These are phyloP conservation scores for Microctonus hyperodae DNA, from an alignment of 2,888 invertebrate genomes.

Conservation along the genomic window DNA sequence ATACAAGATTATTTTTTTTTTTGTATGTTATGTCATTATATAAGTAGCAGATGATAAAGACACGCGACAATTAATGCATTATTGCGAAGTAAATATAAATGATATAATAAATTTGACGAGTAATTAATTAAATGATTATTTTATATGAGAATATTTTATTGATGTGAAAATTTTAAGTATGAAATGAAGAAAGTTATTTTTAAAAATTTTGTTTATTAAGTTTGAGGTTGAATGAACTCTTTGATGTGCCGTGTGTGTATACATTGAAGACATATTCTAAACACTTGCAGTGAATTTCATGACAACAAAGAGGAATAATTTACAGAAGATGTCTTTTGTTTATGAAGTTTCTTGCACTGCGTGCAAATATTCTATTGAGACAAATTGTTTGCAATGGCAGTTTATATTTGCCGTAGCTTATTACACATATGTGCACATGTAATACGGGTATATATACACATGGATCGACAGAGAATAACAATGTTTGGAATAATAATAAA, in stretches of 20 bases:
- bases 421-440: not conserved
- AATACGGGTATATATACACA: not conserved
- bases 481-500: not conserved
- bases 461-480: not conserved
- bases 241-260: not conserved
- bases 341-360: not conserved
- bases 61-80: not conserved
- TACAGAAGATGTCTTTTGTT: not conserved
- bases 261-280: not conserved
- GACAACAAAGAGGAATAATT: not conserved
- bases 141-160: not conserved
- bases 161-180: not conserved
- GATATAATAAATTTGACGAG: too few species aligned
- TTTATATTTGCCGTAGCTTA: not conserved
- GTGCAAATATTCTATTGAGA: not conserved
- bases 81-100: too few species aligned
- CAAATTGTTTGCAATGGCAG: not conserved
- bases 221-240: not conserved
- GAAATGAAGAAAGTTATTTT: not conserved
- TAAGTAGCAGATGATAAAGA: not conserved
- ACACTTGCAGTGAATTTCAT: not conserved
- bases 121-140: not conserved
- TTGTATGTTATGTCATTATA: not conserved
- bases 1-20: not conserved
- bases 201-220: not conserved